Evolutionary conservation across 2,888 invertebrate genomes (phyloP).

Genomic region (Cyrtodaria siliqua): DNA sequence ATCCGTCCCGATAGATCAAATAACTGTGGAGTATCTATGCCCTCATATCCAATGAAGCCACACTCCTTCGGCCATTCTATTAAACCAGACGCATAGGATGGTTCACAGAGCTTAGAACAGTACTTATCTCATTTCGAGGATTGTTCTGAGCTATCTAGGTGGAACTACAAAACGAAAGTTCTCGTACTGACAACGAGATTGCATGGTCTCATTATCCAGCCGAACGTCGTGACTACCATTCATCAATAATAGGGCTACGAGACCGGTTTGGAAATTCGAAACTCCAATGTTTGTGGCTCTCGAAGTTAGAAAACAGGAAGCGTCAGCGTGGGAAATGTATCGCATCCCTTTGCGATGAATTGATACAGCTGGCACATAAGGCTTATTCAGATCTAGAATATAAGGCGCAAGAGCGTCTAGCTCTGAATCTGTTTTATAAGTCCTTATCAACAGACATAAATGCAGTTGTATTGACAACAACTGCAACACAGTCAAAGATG

Average conservation of each 20-base stretch:
- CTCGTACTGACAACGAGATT: not conserved
- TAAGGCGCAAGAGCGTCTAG: constrained; percentile 45
- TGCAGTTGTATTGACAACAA: constrained; percentile 58
- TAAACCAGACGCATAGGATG: not conserved
- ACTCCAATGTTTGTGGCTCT: constrained; percentile 27
- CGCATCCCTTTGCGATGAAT: constrained; percentile 34
- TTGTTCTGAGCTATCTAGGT: not conserved
- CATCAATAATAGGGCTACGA: no score
- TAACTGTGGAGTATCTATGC: no score
- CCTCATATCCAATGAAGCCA: no score
- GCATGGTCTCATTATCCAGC: not conserved
- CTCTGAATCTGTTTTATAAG: constrained; percentile 49
- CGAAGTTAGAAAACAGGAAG: constrained; percentile 34
- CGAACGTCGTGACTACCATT: no score
- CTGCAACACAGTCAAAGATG: constrained; percentile 42
- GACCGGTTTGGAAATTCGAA: constrained; percentile 30
- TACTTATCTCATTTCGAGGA: not conserved
- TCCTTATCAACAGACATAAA: constrained; percentile 46
- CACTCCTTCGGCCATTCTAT: not conserved
- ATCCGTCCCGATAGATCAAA: no score
- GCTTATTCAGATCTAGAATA: constrained; percentile 34
- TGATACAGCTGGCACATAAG: constrained; percentile 41
- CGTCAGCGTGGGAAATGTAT: constrained; percentile 35
- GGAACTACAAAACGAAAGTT: not conserved
- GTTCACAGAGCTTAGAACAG: not conserved